Conservation (phyloP, 2,797 vertebrate genomes). For the Macropodus opercularis region DNA sequence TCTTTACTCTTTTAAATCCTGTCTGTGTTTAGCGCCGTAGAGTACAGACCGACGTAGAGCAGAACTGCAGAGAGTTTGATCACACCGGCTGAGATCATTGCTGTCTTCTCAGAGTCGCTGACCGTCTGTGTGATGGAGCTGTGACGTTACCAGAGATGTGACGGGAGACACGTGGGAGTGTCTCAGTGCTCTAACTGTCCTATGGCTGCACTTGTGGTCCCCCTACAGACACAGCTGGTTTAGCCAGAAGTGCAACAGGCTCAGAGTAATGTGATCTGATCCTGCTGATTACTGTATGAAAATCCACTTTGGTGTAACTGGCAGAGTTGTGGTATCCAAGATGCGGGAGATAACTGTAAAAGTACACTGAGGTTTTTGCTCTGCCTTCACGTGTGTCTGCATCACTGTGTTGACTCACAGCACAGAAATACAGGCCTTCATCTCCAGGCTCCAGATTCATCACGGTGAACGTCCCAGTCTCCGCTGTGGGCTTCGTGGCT, state of each 20-base stretch:
- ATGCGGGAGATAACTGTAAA: too few relatives aligned
- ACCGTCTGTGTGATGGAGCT: conserved; percentile 1
- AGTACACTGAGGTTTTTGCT: conserved; percentile 11
- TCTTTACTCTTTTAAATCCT: too few relatives aligned
- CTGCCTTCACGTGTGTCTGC: not conserved
- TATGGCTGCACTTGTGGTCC: not conserved
- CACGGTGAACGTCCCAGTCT: conserved; percentile 44
- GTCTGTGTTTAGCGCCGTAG: not conserved
- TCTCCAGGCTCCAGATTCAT: conserved; percentile 36
- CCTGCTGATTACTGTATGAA: too few relatives aligned
- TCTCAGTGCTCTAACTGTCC: not conserved
- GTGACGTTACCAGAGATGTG: not conserved
- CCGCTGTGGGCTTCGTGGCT: conserved; percentile 6
- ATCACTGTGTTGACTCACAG: conserved; percentile 9
- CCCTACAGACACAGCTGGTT: too few relatives aligned
- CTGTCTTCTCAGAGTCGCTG: not conserved
- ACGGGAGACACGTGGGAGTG: not conserved
- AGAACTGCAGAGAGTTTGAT: conserved; percentile 16
- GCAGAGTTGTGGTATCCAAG: too few relatives aligned
- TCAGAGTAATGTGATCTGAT: too few relatives aligned
- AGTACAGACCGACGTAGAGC: conserved; percentile 15
- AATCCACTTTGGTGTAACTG: too few relatives aligned
- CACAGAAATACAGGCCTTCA: conserved; percentile 61
- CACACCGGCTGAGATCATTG: conserved; percentile 12
- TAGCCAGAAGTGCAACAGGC: too few relatives aligned